Conservation (phyloP, 2,797 vertebrate species). For the Trichosurus vulpecula region DNA sequence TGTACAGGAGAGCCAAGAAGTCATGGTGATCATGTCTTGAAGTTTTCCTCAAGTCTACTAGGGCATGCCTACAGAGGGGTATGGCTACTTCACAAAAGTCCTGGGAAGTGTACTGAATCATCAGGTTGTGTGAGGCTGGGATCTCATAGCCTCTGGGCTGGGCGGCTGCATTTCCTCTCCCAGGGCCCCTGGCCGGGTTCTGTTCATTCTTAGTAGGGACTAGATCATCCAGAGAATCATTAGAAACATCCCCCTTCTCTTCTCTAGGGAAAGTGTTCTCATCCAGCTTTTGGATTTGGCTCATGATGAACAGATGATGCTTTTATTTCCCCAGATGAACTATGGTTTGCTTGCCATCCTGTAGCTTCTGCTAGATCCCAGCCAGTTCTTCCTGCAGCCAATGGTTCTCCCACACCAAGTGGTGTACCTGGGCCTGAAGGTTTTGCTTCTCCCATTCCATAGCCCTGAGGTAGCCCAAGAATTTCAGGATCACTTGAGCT, state of each 20-base stretch:
- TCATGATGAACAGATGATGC: slow-evolving; percentile 83
- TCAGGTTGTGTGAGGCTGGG: slow-evolving; percentile 92
- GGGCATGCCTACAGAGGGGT: slow-evolving; percentile 92
- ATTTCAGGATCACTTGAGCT: slow-evolving; percentile 92
- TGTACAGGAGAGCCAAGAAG: slow-evolving; percentile 93
- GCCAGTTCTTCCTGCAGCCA: slow-evolving; percentile 92
- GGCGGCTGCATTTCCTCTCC: slow-evolving; percentile 88
- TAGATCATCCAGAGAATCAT: slow-evolving; percentile 90
- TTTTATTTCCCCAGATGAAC: slow-evolving; percentile 82
- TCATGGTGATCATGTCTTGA: slow-evolving; percentile 93
- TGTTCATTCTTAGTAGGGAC: slow-evolving; percentile 72
- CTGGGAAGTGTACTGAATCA: slow-evolving; percentile 94
- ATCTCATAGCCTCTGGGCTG: slow-evolving; percentile 93
- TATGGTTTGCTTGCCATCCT: slow-evolving; percentile 83
- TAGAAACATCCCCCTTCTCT: slow-evolving; percentile 85
- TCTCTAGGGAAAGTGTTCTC: slow-evolving; percentile 87
- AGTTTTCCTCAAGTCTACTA: slow-evolving; percentile 93
- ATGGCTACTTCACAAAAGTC: slow-evolving; percentile 93
- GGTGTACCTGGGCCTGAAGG: slow-evolving; percentile 90
- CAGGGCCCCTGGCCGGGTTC: slow-evolving; percentile 86
- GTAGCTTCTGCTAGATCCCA: slow-evolving; percentile 89
- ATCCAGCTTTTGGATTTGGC: slow-evolving; percentile 91
- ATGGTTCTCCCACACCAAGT: slow-evolving; percentile 92
- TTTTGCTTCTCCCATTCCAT: slow-evolving; percentile 95
- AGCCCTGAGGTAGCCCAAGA: slow-evolving; percentile 90